These are phyloP conservation scores for Apis mellifera DNA, from an alignment of 1,140 invertebrate species.

Conservation along the genomic window DNA sequence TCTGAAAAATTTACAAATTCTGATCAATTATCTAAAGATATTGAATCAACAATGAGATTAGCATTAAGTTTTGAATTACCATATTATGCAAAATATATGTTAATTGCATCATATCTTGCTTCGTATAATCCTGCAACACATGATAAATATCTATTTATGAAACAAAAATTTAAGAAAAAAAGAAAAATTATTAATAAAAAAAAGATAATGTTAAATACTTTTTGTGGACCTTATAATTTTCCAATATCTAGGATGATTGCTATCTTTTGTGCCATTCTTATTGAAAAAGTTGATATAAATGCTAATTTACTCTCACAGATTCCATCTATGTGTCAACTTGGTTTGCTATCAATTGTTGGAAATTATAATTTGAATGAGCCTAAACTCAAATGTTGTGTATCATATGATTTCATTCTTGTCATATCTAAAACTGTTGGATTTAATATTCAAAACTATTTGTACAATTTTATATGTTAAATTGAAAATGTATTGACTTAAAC, in stretches of 20 bases:
- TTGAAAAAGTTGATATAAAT: slow-evolving; percentile 91
- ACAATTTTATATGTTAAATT: slow-evolving; percentile 84
- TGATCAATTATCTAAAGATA: slow-evolving; percentile 67
- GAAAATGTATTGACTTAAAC: slow-evolving; percentile 27
- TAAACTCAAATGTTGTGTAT: slow-evolving; percentile 89
- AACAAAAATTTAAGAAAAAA: slow-evolving; percentile 85
- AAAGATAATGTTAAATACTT: slow-evolving; percentile 79
- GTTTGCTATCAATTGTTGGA: slow-evolving; percentile 84
- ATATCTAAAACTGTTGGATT: slow-evolving; percentile 88
- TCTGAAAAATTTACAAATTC: slow-evolving; percentile 67
- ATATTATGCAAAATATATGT: slow-evolving; percentile 92
- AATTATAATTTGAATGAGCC: slow-evolving; percentile 85
- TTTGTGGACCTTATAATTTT: slow-evolving; percentile 90
- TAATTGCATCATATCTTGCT: slow-evolving; percentile 94
- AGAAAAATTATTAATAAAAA: slow-evolving; percentile 75
- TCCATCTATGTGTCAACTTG: slow-evolving; percentile 87
- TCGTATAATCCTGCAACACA: slow-evolving; percentile 94
- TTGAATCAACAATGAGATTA: slow-evolving; percentile 82
- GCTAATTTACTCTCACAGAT: slow-evolving; percentile 91
- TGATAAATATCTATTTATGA: slow-evolving; percentile 91
- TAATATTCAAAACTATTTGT: slow-evolving; percentile 88
- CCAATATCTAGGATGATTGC: slow-evolving; percentile 91
- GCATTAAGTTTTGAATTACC: slow-evolving; percentile 91
- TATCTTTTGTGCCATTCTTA: slow-evolving; percentile 95
- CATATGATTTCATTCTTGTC: slow-evolving; percentile 86